Evolutionary conservation across 2,888 invertebrate species (phyloP), one percentile per base, ranked within the genome.

Genomic region (Invenusta paracnida): DNA sequence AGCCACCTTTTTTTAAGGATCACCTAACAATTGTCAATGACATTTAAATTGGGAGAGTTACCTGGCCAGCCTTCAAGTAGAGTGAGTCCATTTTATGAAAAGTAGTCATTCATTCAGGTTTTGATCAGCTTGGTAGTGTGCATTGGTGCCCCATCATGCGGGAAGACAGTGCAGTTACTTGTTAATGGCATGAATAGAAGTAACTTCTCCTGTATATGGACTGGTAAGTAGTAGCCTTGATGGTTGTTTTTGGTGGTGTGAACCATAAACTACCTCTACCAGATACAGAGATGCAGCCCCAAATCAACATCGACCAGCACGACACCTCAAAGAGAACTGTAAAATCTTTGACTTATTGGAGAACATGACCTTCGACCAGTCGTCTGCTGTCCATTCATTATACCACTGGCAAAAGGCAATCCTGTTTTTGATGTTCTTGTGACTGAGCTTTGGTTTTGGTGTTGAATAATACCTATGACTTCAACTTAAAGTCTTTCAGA

Each of bases 261-360:
- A 66, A 82, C n/a, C 83, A 87, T 81, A 87, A 88, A 84, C 88
- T 89, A 11, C 87, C 86, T 25, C 86, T 87, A 29, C 87, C 88
- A 87, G 88, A 88, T 87, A 85, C 88, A 86, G 87, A 88, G 87
- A 88, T 86, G 88, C 85, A 88, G 79, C 87, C 48, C 48, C 48
- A 48, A 48, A 48, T 87, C 86, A 86, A 87, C 81, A 87, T 86
- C 86, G 88, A 88, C 82, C 73, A 73, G 23, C 73, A 13, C 11
- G 73, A 13, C 73, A 23, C 73, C 73, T 73, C 73, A 73, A 73
- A 73, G 73, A 73, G 73, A 73, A 23, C 17, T 5, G 73, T 73
- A 73, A 73, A 5, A 73, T 73, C 27, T 73, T 73, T 23, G 27
- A 13, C 73, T 73, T 23, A 73, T 73, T 23, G 73, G 73, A 73